Conservation (phyloP, 2,888 invertebrate species). For the Oxyteleia sp. region DNA sequence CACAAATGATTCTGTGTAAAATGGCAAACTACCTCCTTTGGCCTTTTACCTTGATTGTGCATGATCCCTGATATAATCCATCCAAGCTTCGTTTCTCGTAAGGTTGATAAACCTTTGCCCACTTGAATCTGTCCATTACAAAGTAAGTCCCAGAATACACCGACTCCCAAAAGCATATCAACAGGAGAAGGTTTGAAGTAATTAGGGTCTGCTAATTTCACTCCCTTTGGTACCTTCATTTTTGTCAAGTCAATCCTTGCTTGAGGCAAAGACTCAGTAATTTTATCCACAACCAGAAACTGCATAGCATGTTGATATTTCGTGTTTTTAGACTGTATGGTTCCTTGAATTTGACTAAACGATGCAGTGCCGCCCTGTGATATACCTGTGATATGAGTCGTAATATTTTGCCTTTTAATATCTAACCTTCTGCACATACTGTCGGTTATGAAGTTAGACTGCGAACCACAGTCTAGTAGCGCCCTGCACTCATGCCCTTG, state of each 20-base stretch:
- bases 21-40: not conserved
- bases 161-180: not conserved
- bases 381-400: not conserved
- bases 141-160: not conserved
- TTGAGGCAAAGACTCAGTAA: not conserved
- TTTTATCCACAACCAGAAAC: not conserved
- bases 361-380: not conserved
- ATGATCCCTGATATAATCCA: slow-evolving; percentile 72
- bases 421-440: not conserved
- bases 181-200: not conserved
- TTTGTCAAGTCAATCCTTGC: not conserved
- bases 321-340: not conserved
- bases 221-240: not conserved
- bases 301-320: not conserved
- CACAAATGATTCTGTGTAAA: not conserved
- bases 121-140: slow-evolving; percentile 43
- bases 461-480: slow-evolving; percentile 4
- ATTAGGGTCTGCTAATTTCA: not conserved
- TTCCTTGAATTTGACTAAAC: not conserved
- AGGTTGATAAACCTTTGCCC: slow-evolving; percentile 13
- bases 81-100: slow-evolving; percentile 68
- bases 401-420: slow-evolving; percentile 8
- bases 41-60: not conserved
- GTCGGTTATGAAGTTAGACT: slow-evolving; percentile 5
- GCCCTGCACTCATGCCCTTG: slow-evolving; percentile 10